Evolutionary conservation across 2,797 vertebrate species (phyloP).

Genomic region (Mus caroli): DNA sequence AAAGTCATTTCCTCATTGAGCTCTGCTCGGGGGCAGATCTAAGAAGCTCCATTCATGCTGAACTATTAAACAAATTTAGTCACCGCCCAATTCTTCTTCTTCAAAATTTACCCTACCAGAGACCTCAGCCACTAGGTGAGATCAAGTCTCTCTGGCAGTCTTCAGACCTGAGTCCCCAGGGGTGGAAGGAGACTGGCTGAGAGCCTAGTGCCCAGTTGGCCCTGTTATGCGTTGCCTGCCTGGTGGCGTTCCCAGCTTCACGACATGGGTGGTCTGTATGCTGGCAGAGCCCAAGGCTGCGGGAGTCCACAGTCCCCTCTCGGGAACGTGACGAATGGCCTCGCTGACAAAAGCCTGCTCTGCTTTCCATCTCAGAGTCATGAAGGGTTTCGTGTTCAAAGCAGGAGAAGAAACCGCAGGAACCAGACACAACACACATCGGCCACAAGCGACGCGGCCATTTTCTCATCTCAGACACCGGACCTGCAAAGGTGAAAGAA

Average conservation of each 20-base stretch:
- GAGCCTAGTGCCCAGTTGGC: neutral
- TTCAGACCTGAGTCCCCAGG: conserved; percentile 48
- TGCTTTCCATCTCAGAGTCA: conserved; percentile 83
- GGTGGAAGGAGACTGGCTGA: conserved; percentile 25
- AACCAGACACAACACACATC: conserved; percentile 80
- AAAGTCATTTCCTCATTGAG: conserved; percentile 65
- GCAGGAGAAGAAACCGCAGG: conserved; percentile 83
- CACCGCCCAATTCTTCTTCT: neutral
- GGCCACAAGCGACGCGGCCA: conserved; percentile 77
- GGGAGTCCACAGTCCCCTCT: conserved; percentile 82
- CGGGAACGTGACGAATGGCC: conserved; percentile 82
- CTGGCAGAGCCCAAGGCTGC: conserved; percentile 74
- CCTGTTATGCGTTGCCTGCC: conserved; percentile 45
- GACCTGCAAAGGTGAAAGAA: conserved; percentile 78
- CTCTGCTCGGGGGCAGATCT: conserved; percentile 45
- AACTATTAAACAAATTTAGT: conserved; percentile 25
- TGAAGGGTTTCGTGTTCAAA: conserved; percentile 84
- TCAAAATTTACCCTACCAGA: neutral
- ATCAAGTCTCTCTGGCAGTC: conserved; percentile 14
- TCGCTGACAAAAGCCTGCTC: conserved; percentile 81
- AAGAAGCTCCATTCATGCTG: neutral
- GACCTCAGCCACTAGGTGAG: neutral
- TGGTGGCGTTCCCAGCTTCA: conserved; percentile 43
- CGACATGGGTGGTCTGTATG: conserved; percentile 77
- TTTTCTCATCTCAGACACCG: conserved; percentile 71